phyloP scores from a whole-genome alignment of 2,113 vertebrate species.

The Stegostoma tigrinum region DNA sequence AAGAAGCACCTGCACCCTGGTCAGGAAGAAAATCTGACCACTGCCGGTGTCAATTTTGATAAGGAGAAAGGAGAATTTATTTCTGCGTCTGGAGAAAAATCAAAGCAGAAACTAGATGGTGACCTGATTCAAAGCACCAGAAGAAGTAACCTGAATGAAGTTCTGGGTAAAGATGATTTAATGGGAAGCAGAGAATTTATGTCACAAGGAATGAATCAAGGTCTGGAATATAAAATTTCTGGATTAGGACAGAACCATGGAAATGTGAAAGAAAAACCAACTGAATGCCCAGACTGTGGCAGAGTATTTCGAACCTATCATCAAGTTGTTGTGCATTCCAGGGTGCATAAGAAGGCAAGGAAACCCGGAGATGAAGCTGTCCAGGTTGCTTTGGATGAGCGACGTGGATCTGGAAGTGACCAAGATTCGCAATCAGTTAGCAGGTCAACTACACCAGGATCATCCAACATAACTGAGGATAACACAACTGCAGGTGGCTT shows the following conservation, averaged over 20 bases:
- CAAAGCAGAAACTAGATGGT: conserved; percentile 86
- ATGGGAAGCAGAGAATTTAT: conserved; percentile 84
- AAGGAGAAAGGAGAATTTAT: conserved; percentile 93
- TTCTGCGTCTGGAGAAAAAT: conserved; percentile 75
- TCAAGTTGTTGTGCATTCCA: conserved; percentile 95
- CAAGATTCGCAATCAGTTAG: conserved; percentile 97
- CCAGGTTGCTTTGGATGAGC: conserved; percentile 75
- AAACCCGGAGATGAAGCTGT: conserved; percentile 72
- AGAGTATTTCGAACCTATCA: conserved; percentile 95
- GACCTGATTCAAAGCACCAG: conserved; percentile 81
- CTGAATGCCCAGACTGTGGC: conserved; percentile 91
- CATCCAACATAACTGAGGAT: conserved; percentile 94
- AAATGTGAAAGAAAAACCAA: conserved; percentile 82
- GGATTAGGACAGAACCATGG: conserved; percentile 55
- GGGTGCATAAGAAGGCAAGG: conserved; percentile 85
- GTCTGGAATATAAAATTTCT: conserved; percentile 75
- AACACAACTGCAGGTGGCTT: conserved; percentile 85
- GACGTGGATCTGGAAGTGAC: conserved; percentile 90
- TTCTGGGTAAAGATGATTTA: conserved; percentile 82
- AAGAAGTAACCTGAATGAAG: conserved; percentile 70
- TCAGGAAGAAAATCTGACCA: conserved; percentile 80
- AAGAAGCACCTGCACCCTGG: conserved; percentile 80
- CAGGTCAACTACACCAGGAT: conserved; percentile 91
- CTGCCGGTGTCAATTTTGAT: conserved; percentile 72
- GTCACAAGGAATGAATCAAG: conserved; percentile 73